Evolutionary conservation across 2,113 vertebrate species (phyloP).

Genomic region (Rafetus swinhoei): DNA sequence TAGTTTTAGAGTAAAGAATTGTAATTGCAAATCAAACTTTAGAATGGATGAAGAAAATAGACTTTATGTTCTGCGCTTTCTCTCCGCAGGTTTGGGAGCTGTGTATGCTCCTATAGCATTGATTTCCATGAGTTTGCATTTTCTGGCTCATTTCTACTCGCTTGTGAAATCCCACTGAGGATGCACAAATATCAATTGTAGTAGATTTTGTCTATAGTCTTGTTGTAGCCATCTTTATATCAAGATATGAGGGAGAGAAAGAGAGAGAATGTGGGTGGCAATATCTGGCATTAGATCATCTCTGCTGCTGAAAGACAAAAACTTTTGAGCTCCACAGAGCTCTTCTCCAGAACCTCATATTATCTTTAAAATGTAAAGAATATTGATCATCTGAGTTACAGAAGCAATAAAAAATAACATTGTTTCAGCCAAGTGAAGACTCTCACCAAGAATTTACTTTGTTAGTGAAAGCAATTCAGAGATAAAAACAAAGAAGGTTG

Average conservation of each 20-base stretch:
- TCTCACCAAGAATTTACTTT: not conserved
- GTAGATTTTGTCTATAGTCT: not conserved
- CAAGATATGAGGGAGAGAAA: not conserved
- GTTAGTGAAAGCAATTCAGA: not conserved
- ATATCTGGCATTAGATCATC: not conserved
- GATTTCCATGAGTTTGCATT: not conserved
- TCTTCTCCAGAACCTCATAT: not conserved
- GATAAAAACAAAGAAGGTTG: slow-evolving; percentile 45
- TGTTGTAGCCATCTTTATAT: not conserved
- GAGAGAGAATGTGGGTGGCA: not conserved
- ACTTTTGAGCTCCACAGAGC: not conserved
- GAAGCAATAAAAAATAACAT: not conserved
- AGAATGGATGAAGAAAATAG: not conserved
- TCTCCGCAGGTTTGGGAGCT: not conserved
- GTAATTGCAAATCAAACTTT: not conserved
- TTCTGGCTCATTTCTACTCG: not conserved
- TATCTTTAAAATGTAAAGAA: not conserved
- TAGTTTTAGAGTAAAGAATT: not conserved
- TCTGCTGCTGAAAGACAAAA: not conserved
- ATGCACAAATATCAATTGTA: not conserved
- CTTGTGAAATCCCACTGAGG: not conserved
- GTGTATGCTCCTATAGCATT: not conserved
- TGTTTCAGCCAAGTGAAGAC: not conserved
- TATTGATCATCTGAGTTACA: not conserved
- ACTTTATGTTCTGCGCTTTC: not conserved